These are phyloP conservation scores for Drosophila macrospina DNA, from an alignment of 2,888 invertebrate species.

Conservation along the genomic window DNA sequence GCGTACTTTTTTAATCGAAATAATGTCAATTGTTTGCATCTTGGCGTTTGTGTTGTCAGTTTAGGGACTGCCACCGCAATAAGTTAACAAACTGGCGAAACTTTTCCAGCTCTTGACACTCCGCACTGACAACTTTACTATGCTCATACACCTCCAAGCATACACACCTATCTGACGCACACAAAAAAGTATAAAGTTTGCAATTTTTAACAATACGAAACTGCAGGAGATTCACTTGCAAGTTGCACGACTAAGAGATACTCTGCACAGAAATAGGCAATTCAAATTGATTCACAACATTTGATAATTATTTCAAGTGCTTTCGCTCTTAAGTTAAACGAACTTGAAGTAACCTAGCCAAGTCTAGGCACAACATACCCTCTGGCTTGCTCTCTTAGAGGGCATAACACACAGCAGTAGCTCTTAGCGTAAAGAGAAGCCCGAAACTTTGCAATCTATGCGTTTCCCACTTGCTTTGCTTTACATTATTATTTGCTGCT, in stretches of 20 bases:
- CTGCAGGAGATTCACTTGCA: not conserved
- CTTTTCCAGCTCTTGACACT: conserved; percentile 44
- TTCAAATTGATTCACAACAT: too few species aligned
- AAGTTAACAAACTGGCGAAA: conserved; percentile 41
- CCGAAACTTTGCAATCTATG: conserved; percentile 72
- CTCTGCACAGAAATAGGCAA: not conserved
- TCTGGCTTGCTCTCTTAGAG: not conserved
- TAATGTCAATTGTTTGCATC: conserved; percentile 15
- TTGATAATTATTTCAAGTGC: too few species aligned
- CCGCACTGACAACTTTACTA: conserved; percentile 37
- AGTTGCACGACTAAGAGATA: not conserved
- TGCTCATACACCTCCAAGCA: conserved; percentile 9
- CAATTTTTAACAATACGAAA: conserved; percentile 56
- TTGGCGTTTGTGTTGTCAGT: conserved; percentile 8
- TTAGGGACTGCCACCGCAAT: conserved; percentile 24
- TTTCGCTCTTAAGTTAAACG: too few species aligned
- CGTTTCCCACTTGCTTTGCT: conserved; percentile 48
- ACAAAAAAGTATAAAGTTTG: conserved; percentile 52
- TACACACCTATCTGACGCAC: conserved; percentile 28
- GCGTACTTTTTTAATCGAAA: conserved; percentile 2
- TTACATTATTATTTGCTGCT: conserved; percentile 63
- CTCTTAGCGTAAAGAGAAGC: conserved; percentile 20
- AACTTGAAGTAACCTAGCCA: not conserved
- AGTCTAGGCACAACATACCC: not conserved
- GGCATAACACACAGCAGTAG: conserved; percentile 3